Conservation (phyloP, 2,888 invertebrate species). For the Drosophila villosipedis region DNA sequence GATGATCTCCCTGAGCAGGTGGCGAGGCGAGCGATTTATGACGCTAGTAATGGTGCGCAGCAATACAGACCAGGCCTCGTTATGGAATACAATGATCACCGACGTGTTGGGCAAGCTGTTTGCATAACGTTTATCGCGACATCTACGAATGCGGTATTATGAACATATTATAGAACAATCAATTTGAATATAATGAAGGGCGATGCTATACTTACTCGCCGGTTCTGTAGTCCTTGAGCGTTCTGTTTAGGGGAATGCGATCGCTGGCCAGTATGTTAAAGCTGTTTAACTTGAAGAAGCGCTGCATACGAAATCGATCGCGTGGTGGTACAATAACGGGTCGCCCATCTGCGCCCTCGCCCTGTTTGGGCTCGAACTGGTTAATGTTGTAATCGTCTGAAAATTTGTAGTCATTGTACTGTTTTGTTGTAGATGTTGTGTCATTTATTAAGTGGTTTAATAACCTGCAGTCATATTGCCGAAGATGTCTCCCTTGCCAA, state of each 20-base stretch:
- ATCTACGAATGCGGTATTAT: constrained; percentile 85
- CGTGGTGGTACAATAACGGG: constrained; percentile 92
- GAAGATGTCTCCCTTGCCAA: constrained; percentile 92
- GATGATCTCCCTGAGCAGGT: constrained; percentile 92
- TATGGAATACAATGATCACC: constrained; percentile 98
- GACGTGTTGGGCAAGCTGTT: constrained; percentile 92
- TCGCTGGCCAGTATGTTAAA: constrained; percentile 96
- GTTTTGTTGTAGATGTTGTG: constrained; percentile 46
- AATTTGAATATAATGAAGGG: neutral
- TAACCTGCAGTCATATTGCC: constrained; percentile 91
- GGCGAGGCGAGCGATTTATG: constrained; percentile 92
- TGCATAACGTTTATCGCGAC: constrained; percentile 87
- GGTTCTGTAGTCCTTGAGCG: constrained; percentile 93
- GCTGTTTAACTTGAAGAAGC: constrained; percentile 92
- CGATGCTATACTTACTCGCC: constrained; percentile 87
- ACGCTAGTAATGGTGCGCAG: constrained; percentile 97
- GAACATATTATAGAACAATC: neutral
- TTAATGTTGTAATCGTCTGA: constrained; percentile 88
- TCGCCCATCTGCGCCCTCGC: constrained; percentile 92
- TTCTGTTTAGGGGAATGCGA: constrained; percentile 93
- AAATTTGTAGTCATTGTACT: constrained; percentile 58
- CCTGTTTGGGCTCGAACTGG: constrained; percentile 90
- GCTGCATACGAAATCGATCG: constrained; percentile 91
- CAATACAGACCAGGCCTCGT: constrained; percentile 99
- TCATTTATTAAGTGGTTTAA: constrained; percentile 51